Evolutionary conservation across 1,140 invertebrate species (phyloP).

Genomic region (Zaprionus vittiger): DNA sequence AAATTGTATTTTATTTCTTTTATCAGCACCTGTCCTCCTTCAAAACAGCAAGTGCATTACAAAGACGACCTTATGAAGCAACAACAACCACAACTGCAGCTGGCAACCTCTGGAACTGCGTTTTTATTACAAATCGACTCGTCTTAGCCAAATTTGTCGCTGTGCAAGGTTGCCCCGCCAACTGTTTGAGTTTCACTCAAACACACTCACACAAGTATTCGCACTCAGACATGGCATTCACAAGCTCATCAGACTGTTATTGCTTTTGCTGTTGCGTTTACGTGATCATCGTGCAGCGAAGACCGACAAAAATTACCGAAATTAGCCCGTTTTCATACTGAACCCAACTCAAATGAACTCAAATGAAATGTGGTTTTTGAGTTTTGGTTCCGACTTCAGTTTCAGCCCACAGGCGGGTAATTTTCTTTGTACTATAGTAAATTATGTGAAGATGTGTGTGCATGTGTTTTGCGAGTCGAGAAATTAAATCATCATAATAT

Average conservation of each 20-base stretch:
- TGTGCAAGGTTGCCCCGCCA: conserved; percentile 64
- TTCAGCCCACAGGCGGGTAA: conserved; percentile 52
- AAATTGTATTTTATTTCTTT: conserved; percentile 18
- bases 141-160: conserved; percentile 77
- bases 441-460: conserved; percentile 4
- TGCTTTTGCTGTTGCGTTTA: conserved; percentile 9
- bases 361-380: conserved; percentile 40
- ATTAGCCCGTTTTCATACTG: conserved; percentile 52
- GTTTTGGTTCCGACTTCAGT: neutral
- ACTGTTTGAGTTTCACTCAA: conserved; percentile 14
- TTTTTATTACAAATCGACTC: conserved; percentile 58
- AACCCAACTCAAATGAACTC: conserved; percentile 35
- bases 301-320: conserved; percentile 46
- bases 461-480: neutral
- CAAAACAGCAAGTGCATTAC: conserved; percentile 52
- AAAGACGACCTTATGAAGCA: conserved; percentile 23
- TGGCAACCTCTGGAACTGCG: conserved; percentile 22
- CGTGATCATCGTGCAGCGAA: conserved; percentile 31
- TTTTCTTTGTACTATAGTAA: conserved; percentile 14
- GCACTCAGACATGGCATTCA: conserved; percentile 14
- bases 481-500: conserved; percentile 82
- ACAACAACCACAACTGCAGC: conserved; percentile 20
- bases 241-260: conserved; percentile 20
- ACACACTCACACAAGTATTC: conserved; percentile 5
- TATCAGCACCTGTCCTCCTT: conserved; percentile 65